Conservation (phyloP, 2,113 vertebrate genomes). For the Ageneiosus marmoratus region DNA sequence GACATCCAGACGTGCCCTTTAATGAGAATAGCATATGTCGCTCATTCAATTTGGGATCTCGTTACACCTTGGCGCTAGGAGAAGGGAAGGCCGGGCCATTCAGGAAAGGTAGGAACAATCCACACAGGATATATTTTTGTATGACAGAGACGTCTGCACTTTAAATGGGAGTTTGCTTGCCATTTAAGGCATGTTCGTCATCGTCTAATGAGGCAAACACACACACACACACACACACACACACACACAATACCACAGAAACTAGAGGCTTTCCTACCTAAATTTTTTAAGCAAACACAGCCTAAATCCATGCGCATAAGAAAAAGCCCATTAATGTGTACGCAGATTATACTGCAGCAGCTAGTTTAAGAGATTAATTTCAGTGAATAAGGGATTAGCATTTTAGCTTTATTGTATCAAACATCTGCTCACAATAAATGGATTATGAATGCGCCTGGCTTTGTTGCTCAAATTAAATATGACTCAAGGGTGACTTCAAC, state of each 20-base stretch:
- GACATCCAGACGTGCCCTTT: slow-evolving; percentile 54
- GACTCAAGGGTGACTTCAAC: slow-evolving; percentile 1
- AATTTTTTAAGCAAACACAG: slow-evolving; percentile 15
- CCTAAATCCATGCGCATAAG: background rate
- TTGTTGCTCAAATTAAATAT: slow-evolving; percentile 40
- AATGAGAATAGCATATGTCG: slow-evolving; percentile 73
- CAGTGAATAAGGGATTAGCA: slow-evolving; percentile 46
- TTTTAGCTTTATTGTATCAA: slow-evolving; percentile 44
- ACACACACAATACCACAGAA: background rate
- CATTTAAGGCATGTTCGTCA: slow-evolving; percentile 30
- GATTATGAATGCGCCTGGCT: slow-evolving; percentile 40
- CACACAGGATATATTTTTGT: slow-evolving; percentile 39
- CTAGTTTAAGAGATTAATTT: slow-evolving; percentile 41
- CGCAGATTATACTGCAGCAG: slow-evolving; percentile 39
- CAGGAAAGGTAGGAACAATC: slow-evolving; percentile 48
- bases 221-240: background rate
- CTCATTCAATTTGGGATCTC: slow-evolving; percentile 47
- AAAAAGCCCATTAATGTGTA: slow-evolving; percentile 22
- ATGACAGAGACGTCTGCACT: slow-evolving; percentile 45
- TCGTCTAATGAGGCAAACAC: slow-evolving; percentile 25
- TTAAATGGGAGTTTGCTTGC: background rate
- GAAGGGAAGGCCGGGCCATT: slow-evolving; percentile 26
- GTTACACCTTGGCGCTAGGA: slow-evolving; percentile 17
- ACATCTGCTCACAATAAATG: slow-evolving; percentile 48
- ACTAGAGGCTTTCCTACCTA: slow-evolving; percentile 1